phyloP scores from a whole-genome alignment of 1,140 invertebrate genomes.

The Archegozetes longisetosus region DNA sequence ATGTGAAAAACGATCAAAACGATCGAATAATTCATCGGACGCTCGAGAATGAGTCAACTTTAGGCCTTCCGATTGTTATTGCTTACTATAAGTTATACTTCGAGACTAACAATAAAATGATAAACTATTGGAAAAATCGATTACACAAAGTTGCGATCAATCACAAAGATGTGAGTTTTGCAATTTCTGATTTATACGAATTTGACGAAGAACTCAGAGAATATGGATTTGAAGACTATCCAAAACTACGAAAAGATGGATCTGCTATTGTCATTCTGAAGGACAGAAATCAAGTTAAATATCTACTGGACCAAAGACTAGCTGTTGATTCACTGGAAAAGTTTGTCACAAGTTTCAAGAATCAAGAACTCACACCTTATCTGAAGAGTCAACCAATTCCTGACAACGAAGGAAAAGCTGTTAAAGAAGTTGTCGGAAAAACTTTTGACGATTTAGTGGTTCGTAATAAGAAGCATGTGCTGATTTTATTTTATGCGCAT shows the following conservation, averaged over 20 bases:
- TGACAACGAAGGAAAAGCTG: neutral
- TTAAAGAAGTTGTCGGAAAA: constrained; percentile 32
- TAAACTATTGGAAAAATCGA: neutral
- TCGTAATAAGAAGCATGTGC: constrained; percentile 29
- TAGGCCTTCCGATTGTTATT: neutral
- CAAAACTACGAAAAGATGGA: neutral
- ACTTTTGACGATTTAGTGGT: constrained; percentile 33
- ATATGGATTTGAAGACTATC: neutral
- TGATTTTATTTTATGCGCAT: constrained; percentile 38
- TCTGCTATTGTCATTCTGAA: neutral
- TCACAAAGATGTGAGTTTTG: neutral
- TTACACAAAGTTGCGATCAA: neutral
- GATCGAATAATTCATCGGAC: too few relatives aligned
- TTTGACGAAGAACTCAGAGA: neutral
- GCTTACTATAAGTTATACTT: constrained; percentile 6
- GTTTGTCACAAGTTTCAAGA: neutral
- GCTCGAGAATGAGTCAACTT: neutral
- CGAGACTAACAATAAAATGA: neutral
- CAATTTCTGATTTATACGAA: neutral
- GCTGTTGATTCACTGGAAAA: neutral
- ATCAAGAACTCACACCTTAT: neutral
- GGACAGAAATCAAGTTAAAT: neutral
- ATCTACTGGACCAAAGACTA: neutral
- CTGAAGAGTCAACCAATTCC: neutral
- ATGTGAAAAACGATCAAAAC: too few relatives aligned